Evolutionary conservation across 2,888 invertebrate genomes (phyloP).

Genomic region (Phengaris alcon): DNA sequence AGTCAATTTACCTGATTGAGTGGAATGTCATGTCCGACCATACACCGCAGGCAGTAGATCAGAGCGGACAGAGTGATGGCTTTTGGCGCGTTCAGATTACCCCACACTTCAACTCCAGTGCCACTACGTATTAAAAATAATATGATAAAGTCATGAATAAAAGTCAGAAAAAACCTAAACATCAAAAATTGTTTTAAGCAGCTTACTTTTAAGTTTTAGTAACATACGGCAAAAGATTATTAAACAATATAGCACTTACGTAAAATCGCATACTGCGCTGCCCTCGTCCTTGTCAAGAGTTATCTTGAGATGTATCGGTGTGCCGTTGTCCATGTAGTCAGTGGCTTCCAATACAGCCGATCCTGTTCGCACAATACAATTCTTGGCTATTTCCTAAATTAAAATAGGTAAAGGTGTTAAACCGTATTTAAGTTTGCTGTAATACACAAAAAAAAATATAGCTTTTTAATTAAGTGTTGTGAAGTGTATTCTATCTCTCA

Average conservation of each 20-base stretch:
- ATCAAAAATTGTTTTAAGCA: too few species aligned
- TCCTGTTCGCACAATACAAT: slow-evolving; percentile 74
- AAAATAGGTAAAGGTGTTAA: background rate
- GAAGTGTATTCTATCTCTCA: too few species aligned
- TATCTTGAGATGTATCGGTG: slow-evolving; percentile 88
- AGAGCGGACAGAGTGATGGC: slow-evolving; percentile 97
- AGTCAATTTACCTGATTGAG: slow-evolving; percentile 87
- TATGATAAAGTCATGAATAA: background rate
- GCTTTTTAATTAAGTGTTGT: too few species aligned
- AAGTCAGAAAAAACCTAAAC: too few species aligned
- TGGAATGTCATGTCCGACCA: slow-evolving; percentile 98
- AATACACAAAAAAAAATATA: too few species aligned
- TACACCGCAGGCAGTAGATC: slow-evolving; percentile 97
- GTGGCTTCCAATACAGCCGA: slow-evolving; percentile 82
- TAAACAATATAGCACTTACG: slow-evolving; percentile 66
- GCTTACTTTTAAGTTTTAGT: too few species aligned
- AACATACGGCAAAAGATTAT: too few species aligned
- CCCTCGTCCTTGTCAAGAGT: slow-evolving; percentile 87
- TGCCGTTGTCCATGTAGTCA: slow-evolving; percentile 97
- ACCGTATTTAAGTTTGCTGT: too few species aligned
- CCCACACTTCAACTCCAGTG: slow-evolving; percentile 96
- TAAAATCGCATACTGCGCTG: slow-evolving; percentile 90
- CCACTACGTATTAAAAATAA: slow-evolving; percentile 80
- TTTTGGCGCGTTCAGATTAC: slow-evolving; percentile 97
- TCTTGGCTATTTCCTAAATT: slow-evolving; percentile 73